phyloP scores from a whole-genome alignment of 2,888 invertebrate genomes.

The Sussaba pulchella region DNA sequence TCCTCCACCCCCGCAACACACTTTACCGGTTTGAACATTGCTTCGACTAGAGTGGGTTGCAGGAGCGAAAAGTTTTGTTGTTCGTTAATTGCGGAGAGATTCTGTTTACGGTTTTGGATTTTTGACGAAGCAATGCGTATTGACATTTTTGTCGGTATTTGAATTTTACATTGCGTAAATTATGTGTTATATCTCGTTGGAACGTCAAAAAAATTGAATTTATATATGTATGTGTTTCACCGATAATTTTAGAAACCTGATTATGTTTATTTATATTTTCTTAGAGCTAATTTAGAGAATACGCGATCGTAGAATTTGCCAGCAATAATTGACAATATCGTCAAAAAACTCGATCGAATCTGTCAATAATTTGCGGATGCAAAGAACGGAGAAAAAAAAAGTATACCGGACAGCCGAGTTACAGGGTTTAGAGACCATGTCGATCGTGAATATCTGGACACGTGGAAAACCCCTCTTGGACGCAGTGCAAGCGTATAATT shows the following conservation, averaged over 20 bases:
- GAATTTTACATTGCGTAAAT: too few relatives aligned
- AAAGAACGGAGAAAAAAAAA: not conserved
- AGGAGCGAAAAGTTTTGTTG: slow-evolving; percentile 38
- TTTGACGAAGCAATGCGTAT: not conserved
- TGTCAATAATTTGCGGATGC: not conserved
- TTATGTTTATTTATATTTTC: too few relatives aligned
- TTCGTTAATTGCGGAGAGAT: slow-evolving; percentile 6
- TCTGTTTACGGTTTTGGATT: not conserved
- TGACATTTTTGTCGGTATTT: too few relatives aligned
- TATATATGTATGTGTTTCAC: too few relatives aligned
- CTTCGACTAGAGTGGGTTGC: slow-evolving; percentile 48
- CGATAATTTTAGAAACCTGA: too few relatives aligned
- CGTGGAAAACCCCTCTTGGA: slow-evolving; percentile 61
- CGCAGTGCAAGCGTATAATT: slow-evolving; percentile 79
- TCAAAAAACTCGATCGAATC: not conserved
- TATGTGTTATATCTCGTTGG: too few relatives aligned
- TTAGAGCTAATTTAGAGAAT: too few relatives aligned
- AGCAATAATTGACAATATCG: too few relatives aligned
- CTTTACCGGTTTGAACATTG: slow-evolving; percentile 34
- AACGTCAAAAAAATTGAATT: too few relatives aligned
- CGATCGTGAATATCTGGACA: slow-evolving; percentile 54
- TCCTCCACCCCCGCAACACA: slow-evolving; percentile 56
- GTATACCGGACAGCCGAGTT: not conserved
- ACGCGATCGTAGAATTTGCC: too few relatives aligned
- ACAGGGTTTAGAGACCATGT: slow-evolving; percentile 38